Evolutionary conservation across 2,888 invertebrate genomes (phyloP).

Genomic region (Cantharis rustica): DNA sequence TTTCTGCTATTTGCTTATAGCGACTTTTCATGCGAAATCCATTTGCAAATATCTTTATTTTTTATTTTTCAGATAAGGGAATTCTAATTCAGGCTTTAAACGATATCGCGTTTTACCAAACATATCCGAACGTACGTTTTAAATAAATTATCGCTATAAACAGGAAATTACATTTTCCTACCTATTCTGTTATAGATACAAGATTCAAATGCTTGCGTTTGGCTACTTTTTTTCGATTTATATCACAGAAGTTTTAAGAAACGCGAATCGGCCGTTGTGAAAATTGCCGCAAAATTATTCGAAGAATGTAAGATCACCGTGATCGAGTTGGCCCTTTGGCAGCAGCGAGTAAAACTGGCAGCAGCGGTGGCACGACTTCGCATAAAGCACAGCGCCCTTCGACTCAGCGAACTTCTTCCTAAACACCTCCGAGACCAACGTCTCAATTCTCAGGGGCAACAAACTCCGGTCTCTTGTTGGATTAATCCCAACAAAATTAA

Average conservation of each 20-base stretch:
- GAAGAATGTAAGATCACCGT: slow-evolving; percentile 51
- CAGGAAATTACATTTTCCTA: background rate
- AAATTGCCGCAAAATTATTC: slow-evolving; percentile 44
- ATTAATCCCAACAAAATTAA: slow-evolving; percentile 75
- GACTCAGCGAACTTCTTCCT: slow-evolving; percentile 72
- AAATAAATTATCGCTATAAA: background rate
- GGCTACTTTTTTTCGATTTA: slow-evolving; percentile 73
- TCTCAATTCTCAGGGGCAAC: slow-evolving; percentile 61
- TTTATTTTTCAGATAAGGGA: slow-evolving; percentile 66
- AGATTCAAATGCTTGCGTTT: slow-evolving; percentile 53
- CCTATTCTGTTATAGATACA: slow-evolving; percentile 40
- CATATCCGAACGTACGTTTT: slow-evolving; percentile 60
- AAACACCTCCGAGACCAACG: slow-evolving; percentile 73
- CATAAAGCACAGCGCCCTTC: slow-evolving; percentile 74
- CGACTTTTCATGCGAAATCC: background rate
- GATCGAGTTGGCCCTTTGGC: slow-evolving; percentile 68
- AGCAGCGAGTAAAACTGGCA: slow-evolving; percentile 69
- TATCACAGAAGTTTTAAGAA: slow-evolving; percentile 65
- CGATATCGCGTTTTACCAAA: slow-evolving; percentile 65
- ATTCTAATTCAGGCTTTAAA: slow-evolving; percentile 69
- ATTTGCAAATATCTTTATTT: background rate
- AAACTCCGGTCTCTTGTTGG: slow-evolving; percentile 73
- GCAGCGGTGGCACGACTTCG: slow-evolving; percentile 78
- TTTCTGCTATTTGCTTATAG: background rate
- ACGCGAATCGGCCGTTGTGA: slow-evolving; percentile 42